A percentile compares a stretch with the other conserved stretches of the same genome.
Conservation (phyloP, 2,888 invertebrate species). For the Mellilla xanthometata region DNA sequence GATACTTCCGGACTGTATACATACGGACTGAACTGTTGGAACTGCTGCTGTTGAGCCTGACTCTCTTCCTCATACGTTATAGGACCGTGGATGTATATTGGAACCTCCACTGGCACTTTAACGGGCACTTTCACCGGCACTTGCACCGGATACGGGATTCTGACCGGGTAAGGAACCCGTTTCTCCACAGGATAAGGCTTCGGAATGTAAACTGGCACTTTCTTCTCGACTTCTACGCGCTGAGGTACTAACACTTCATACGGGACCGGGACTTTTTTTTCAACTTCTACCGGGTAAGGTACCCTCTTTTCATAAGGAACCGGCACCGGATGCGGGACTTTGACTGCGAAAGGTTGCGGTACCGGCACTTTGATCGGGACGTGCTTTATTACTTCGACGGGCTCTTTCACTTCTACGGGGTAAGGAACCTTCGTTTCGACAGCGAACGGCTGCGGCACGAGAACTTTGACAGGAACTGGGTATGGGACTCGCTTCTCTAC, state of each 20-base stretch:
- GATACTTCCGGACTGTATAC: slow-evolving; percentile 16
- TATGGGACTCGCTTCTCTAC: slow-evolving; percentile 72
- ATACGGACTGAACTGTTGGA: neutral
- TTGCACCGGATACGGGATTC: slow-evolving; percentile 66
- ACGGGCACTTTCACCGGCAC: slow-evolving; percentile 64
- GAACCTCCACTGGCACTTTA: slow-evolving; percentile 58
- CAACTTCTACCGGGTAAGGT: slow-evolving; percentile 67
- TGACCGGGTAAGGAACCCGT: slow-evolving; percentile 58
- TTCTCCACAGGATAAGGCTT: slow-evolving; percentile 55
- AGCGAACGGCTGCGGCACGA: slow-evolving; percentile 77
- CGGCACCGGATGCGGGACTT: slow-evolving; percentile 22
- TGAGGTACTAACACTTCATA: slow-evolving; percentile 37
- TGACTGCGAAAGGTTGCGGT: slow-evolving; percentile 78
- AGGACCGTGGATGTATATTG: slow-evolving; percentile 59
- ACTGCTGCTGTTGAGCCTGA: neutral
- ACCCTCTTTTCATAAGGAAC: slow-evolving; percentile 62
- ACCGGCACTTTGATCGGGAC: slow-evolving; percentile 65
- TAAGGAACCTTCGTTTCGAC: slow-evolving; percentile 78
- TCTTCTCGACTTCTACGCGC: slow-evolving; percentile 46
- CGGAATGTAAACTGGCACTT: slow-evolving; percentile 44
- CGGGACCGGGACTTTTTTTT: slow-evolving; percentile 60
- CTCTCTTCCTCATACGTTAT: slow-evolving; percentile 32
- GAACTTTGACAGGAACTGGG: slow-evolving; percentile 67
- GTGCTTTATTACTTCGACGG: slow-evolving; percentile 68
- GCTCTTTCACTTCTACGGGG: slow-evolving; percentile 74